Evolutionary conservation across 2,113 vertebrate genomes (phyloP).

Genomic region (Oceanites oceanicus): DNA sequence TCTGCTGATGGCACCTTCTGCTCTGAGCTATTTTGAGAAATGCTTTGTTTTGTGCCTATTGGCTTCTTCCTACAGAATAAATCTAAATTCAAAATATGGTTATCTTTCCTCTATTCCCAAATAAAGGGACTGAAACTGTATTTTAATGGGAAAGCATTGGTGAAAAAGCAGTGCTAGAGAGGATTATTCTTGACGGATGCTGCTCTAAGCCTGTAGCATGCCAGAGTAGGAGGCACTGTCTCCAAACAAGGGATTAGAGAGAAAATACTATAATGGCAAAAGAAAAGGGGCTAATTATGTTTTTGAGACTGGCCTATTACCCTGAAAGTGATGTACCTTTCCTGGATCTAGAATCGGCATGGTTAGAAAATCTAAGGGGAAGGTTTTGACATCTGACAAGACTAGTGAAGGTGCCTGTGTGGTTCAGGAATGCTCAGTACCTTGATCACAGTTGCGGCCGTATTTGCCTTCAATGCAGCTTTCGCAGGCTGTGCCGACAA

Average conservation of each 20-base stretch:
- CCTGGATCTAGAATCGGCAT: fast-evolving
- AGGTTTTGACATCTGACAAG: neutral
- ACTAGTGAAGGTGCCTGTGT: fast-evolving
- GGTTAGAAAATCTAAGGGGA: neutral
- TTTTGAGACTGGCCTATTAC: neutral
- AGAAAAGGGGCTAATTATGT: neutral
- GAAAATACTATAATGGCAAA: neutral
- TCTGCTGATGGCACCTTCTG: neutral
- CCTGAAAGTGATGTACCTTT: neutral
- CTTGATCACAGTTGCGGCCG: slow-evolving; percentile 87
- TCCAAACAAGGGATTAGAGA: neutral
- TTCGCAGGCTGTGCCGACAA: slow-evolving; percentile 86
- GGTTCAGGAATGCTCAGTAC: slow-evolving; percentile 32
- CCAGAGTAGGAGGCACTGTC: neutral
- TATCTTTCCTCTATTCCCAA: neutral
- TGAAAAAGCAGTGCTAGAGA: neutral
- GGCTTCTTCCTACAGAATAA: neutral
- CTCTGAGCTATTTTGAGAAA: neutral
- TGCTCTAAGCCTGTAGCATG: neutral
- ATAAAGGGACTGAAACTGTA: neutral
- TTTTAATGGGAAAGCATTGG: neutral
- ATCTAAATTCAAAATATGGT: neutral
- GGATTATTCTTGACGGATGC: neutral
- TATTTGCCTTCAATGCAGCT: slow-evolving; percentile 79
- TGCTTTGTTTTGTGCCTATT: neutral